Evolutionary conservation across 1,140 invertebrate species (phyloP).

Genomic region (Lucilia cuprina): DNA sequence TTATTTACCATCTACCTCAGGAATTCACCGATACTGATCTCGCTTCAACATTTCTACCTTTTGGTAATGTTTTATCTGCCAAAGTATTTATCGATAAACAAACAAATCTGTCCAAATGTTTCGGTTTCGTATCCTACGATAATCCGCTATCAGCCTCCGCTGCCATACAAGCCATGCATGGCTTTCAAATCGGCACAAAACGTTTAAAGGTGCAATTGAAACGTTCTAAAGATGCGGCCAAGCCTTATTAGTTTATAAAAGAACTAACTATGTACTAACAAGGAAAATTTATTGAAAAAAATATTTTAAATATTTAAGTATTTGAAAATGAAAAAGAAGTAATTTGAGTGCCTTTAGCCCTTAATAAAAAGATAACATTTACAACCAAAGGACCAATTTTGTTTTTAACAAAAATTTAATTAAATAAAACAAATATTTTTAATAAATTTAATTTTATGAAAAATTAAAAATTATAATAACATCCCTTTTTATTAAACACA

Average conservation of each 20-base stretch:
- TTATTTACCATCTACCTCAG: conserved; percentile 98
- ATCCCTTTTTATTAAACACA: neutral
- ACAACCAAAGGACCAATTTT: conserved; percentile 37
- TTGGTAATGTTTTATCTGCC: conserved; percentile 95
- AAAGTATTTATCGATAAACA: conserved; percentile 99
- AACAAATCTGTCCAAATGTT: conserved; percentile 98
- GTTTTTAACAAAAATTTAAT: neutral
- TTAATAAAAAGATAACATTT: neutral
- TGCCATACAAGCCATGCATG: conserved; percentile 97
- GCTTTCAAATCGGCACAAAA: conserved; percentile 97
- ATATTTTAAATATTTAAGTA: conserved; percentile 8
- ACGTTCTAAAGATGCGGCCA: conserved; percentile 88
- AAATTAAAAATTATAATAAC: neutral
- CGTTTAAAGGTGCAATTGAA: conserved; percentile 97
- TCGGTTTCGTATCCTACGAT: conserved; percentile 98
- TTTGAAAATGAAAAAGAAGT: neutral
- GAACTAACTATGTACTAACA: neutral
- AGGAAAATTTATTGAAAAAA: neutral
- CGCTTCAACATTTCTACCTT: conserved; percentile 92
- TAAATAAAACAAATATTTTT: neutral
- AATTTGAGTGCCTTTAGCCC: conserved; percentile 30
- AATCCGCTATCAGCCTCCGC: conserved; percentile 90
- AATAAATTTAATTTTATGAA: neutral
- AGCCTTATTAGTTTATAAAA: conserved; percentile 73
- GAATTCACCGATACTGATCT: conserved; percentile 96